Conservation (phyloP, 2,113 vertebrate species). For the Triplophysa siluroides region DNA sequence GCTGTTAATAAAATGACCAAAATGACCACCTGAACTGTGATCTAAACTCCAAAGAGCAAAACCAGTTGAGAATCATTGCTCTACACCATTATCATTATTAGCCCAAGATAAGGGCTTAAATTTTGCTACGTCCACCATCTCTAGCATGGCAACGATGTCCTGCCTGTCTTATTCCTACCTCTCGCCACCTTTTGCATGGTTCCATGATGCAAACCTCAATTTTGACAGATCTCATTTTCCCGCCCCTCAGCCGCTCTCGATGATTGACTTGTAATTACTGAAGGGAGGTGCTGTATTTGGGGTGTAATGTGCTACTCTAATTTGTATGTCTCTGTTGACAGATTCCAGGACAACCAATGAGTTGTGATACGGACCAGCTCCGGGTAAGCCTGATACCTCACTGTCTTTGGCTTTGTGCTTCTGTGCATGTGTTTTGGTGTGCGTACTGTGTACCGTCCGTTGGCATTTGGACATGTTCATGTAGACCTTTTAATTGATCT, state of each 20-base stretch:
- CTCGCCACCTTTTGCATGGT: slow-evolving; percentile 45
- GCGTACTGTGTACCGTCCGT: slow-evolving; percentile 1
- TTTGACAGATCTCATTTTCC: slow-evolving; percentile 60
- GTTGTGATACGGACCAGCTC: slow-evolving; percentile 82
- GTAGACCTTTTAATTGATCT: slow-evolving; percentile 21
- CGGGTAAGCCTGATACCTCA: slow-evolving; percentile 77
- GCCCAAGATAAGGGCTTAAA: background rate
- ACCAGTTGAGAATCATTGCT: slow-evolving; percentile 22
- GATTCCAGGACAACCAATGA: slow-evolving; percentile 87
- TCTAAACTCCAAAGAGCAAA: background rate
- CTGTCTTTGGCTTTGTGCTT: slow-evolving; percentile 25
- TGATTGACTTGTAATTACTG: slow-evolving; percentile 60
- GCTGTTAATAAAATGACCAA: no score
- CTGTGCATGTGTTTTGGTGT: slow-evolving; percentile 19
- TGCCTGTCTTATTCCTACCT: slow-evolving; percentile 20
- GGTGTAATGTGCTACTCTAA: slow-evolving; percentile 56
- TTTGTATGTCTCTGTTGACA: slow-evolving; percentile 66
- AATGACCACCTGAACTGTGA: background rate
- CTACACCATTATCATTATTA: background rate
- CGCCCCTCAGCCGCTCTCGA: slow-evolving; percentile 51
- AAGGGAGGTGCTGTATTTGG: slow-evolving; percentile 44
- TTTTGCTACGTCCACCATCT: background rate
- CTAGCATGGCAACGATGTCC: slow-evolving; percentile 24
- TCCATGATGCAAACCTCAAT: slow-evolving; percentile 39
- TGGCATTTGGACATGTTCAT: slow-evolving; percentile 9